A percentile compares a stretch with the other conserved stretches of the same genome.
These are phyloP conservation scores for Pentalonia nigronervosa DNA, from an alignment of 1,140 invertebrate genomes.

Conservation along the genomic window DNA sequence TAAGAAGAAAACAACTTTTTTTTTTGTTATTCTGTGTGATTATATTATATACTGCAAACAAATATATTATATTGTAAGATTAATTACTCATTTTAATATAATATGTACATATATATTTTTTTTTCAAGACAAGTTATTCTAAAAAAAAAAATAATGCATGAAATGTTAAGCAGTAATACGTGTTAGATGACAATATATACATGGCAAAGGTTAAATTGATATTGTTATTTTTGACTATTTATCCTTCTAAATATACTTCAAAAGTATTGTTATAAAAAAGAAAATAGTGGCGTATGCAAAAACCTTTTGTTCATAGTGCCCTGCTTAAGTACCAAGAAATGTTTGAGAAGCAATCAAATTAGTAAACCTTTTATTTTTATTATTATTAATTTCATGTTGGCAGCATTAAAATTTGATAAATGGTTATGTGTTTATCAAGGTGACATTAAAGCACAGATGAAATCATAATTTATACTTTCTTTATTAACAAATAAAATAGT, in stretches of 20 bases:
- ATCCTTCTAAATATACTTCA: background rate
- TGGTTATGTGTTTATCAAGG: background rate
- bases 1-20: slow-evolving; percentile 44
- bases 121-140: background rate
- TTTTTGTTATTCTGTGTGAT: slow-evolving; percentile 21
- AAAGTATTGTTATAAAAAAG: background rate
- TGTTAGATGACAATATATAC: slow-evolving; percentile 11
- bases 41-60: slow-evolving; percentile 8
- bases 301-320: background rate
- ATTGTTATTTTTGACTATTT: background rate
- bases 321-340: slow-evolving; percentile 3
- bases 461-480: background rate
- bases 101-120: background rate
- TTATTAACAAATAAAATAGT: background rate
- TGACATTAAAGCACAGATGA: background rate
- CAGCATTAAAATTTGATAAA: background rate
- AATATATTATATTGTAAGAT: background rate
- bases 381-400: background rate
- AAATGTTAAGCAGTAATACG: background rate
- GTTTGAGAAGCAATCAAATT: background rate
- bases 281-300: slow-evolving; percentile 31
- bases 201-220: background rate
- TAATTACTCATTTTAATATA: slow-evolving; percentile 22
- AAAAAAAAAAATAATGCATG: slow-evolving; percentile 5
- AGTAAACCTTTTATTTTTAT: background rate